Evolutionary conservation across 2,888 invertebrate genomes (phyloP).

Genomic region (Molanna angustata): DNA sequence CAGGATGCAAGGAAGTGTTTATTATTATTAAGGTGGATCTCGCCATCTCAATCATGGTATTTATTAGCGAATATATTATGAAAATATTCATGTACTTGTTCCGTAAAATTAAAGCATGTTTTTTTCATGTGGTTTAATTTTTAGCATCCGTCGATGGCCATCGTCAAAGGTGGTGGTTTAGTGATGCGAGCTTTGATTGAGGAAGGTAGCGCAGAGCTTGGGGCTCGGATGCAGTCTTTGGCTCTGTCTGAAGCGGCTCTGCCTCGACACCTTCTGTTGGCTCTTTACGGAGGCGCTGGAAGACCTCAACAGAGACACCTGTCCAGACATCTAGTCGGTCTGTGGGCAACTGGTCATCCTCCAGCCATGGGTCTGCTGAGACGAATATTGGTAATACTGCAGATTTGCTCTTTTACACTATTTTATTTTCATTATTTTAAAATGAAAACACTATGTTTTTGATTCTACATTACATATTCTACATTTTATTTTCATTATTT

Average conservation of each 20-base stretch:
- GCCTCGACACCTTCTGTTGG: conserved; percentile 86
- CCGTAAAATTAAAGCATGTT: no score
- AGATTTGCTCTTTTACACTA: no score
- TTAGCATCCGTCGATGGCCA: conserved; percentile 94
- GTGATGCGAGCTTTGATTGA: conserved; percentile 97
- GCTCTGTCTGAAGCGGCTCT: conserved; percentile 96
- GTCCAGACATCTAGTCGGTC: conserved; percentile 84
- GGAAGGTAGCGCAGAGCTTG: conserved; percentile 91
- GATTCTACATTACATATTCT: no score
- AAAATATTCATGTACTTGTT: no score
- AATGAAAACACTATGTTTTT: no score
- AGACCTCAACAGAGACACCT: conserved; percentile 86
- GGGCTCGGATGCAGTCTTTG: conserved; percentile 91
- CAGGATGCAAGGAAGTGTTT: no score
- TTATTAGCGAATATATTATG: no score
- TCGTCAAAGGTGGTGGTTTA: conserved; percentile 96
- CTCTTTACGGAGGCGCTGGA: conserved; percentile 81
- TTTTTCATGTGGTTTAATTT: conserved; percentile 1
- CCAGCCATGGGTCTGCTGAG: conserved; percentile 83
- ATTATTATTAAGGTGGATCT: no score
- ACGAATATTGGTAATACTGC: conserved; percentile 86
- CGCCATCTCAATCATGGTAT: no score
- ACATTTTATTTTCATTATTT: no score
- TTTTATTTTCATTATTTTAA: no score
- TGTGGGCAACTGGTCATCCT: conserved; percentile 95